Evolutionary conservation across 2,113 vertebrate genomes (phyloP).

Genomic region (Hippocampus mohnikei): DNA sequence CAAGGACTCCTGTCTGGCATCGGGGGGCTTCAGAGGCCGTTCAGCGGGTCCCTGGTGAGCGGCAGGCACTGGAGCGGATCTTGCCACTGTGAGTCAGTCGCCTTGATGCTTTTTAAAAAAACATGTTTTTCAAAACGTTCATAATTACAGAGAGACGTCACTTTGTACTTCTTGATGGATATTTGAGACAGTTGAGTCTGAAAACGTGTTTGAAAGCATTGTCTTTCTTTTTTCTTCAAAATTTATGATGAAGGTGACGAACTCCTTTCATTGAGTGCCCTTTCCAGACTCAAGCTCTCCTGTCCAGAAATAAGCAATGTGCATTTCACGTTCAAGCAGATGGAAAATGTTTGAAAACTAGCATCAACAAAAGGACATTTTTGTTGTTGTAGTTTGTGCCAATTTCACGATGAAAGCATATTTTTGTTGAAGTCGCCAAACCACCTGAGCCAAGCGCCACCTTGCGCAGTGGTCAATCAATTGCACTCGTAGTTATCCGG

Average conservation of each 20-base stretch:
- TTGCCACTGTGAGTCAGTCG: conserved; percentile 66
- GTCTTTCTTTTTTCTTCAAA: too few species aligned
- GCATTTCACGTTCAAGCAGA: not conserved
- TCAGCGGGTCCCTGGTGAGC: conserved; percentile 49
- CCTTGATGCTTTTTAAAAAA: not conserved
- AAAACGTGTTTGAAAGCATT: not conserved
- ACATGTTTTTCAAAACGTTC: not conserved
- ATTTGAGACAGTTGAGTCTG: not conserved
- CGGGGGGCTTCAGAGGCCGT: conserved; percentile 48
- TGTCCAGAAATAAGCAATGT: not conserved
- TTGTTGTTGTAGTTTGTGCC: too few species aligned
- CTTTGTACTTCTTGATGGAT: not conserved
- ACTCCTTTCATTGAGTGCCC: too few species aligned
- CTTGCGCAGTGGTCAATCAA: not conserved
- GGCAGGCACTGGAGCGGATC: conserved; percentile 63
- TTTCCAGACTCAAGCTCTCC: not conserved
- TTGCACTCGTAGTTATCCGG: not conserved
- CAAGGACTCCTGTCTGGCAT: conserved; percentile 51
- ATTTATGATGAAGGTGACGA: not conserved
- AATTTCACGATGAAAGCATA: not conserved
- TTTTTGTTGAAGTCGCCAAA: not conserved
- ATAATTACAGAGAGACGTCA: not conserved
- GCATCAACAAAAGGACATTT: not conserved
- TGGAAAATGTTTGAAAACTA: not conserved
- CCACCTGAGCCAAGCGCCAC: not conserved